Conservation (phyloP, 2,113 vertebrate genomes). For the Calonectris borealis region DNA sequence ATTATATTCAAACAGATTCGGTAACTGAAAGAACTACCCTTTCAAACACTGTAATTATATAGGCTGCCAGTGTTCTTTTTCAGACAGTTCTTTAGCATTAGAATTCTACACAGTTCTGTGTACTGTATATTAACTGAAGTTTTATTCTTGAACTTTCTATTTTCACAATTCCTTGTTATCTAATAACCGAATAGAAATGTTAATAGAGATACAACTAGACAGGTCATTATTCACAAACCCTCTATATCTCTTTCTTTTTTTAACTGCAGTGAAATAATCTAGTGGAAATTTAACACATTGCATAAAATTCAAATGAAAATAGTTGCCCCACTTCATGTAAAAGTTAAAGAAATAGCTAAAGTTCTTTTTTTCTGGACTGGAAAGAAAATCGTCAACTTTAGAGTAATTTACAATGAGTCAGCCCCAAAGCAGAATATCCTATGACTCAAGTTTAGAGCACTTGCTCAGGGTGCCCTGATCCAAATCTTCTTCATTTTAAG, state of each 20-base stretch:
- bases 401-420: neutral
- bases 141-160: neutral
- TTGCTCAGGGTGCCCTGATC: neutral
- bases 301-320: neutral
- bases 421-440: neutral
- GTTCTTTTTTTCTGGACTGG: neutral
- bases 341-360: neutral
- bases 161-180: neutral
- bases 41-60: neutral
- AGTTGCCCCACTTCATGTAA: neutral
- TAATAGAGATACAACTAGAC: neutral
- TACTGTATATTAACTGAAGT: neutral
- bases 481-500: neutral
- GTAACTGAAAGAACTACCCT: neutral
- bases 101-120: neutral
- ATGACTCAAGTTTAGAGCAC: neutral
- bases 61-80: neutral
- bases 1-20: constrained; percentile 9
- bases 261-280: neutral
- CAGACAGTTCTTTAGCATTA: neutral
- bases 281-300: neutral
- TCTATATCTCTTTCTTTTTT: neutral
- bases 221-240: neutral
- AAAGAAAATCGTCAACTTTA: neutral
- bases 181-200: neutral